Evolutionary conservation across 2,888 invertebrate genomes (phyloP), one percentile per base, ranked within the genome.

Genomic region (Dioctria linearis): DNA sequence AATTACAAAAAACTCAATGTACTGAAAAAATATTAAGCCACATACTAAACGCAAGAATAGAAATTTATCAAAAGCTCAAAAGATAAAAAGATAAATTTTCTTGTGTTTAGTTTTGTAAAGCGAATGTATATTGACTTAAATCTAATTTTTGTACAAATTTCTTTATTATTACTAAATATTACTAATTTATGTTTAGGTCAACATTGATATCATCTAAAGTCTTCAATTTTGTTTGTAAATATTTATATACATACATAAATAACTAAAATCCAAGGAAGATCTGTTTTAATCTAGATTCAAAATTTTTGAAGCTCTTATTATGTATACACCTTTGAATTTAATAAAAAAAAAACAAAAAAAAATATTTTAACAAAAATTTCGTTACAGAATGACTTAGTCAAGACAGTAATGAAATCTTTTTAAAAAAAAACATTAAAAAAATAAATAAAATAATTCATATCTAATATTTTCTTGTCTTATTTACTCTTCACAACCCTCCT

Each of bases 401-500:
- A 76, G 51, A 63, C 25, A 25, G 76, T 76, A 76, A 76, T 76
- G 76, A 76, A 63, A 46, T 76, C 76, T 76, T 76, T 76, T 63
- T 76, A 63, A 76, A 76, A 63, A 76, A 76, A 76, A 46, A 76
- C 61, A 76, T 76, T 76, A 76, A 76, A 76, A 76, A 43, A 66
- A 43, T 46, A 76, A 71, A 76, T 76, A 76, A 76, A 76, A 61
- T 76, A 76, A 76, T 76, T 76, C 61, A 76, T 76, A 76, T 76
- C 76, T 76, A 13, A 37, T 39, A 63, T 39, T 9, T 63, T 4
- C 6, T 59, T 59, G 59, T 8, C 25, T n/a, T n/a, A 13, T 59
- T 59, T 13, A 46, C 6, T 46, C 25, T 4, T 51, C 51, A 3
- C 3, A 51, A n/a, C 4, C 51, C 8, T 51, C 51, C 51, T n/a